Conservation (phyloP, 2,113 vertebrate genomes). For the Boleophthalmus pectinirostris region DNA sequence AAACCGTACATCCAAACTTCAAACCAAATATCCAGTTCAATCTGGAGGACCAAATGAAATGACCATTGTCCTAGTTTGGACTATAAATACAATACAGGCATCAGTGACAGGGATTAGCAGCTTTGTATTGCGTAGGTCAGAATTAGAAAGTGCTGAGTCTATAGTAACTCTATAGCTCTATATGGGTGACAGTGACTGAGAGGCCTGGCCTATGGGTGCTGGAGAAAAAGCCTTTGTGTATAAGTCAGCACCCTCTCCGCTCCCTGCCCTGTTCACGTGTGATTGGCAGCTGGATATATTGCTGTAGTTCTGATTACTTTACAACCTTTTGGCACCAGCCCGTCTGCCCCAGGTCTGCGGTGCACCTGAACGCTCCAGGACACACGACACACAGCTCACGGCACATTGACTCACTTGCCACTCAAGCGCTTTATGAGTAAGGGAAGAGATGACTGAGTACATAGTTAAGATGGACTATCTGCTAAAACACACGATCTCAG, state of each 20-base stretch:
- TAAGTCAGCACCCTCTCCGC: slow-evolving; percentile 30
- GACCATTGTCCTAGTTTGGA: neutral
- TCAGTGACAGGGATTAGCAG: slow-evolving; percentile 7
- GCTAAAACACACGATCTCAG: neutral
- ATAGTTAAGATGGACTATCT: neutral
- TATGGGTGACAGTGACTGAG: slow-evolving; percentile 48
- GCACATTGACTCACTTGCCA: slow-evolving; percentile 36
- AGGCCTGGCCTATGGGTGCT: slow-evolving; percentile 15
- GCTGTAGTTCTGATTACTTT: slow-evolving; percentile 66
- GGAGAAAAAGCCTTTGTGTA: slow-evolving; percentile 39
- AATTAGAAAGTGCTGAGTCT: slow-evolving; percentile 32
- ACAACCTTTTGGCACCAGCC: slow-evolving; percentile 72
- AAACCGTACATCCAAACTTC: neutral
- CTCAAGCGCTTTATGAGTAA: slow-evolving; percentile 24
- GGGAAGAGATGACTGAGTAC: neutral
- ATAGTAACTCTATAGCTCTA: slow-evolving; percentile 34
- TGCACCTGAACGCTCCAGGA: slow-evolving; percentile 49
- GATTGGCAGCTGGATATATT: slow-evolving; percentile 54
- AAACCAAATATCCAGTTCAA: neutral
- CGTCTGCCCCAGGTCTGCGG: slow-evolving; percentile 68
- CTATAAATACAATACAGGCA: slow-evolving; percentile 9
- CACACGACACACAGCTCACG: slow-evolving; percentile 18
- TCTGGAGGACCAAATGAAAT: neutral
- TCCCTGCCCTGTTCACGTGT: slow-evolving; percentile 51
- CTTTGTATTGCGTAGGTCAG: slow-evolving; percentile 39